Conservation (phyloP, 2,888 invertebrate genomes). For the Amblyjoppa fuscipennis region DNA sequence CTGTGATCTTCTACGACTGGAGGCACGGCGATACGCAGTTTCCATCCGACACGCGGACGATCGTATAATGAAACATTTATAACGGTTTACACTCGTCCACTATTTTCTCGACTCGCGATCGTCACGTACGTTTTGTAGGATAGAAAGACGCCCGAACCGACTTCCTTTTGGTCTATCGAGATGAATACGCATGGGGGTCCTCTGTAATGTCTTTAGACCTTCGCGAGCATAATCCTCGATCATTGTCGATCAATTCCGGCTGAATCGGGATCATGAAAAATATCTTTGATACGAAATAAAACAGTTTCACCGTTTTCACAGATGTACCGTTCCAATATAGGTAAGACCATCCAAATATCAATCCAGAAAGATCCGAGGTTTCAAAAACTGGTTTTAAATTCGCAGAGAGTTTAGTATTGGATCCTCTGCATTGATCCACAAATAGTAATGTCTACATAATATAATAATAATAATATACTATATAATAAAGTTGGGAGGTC, state of each 20-base stretch:
- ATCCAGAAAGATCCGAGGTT: background rate
- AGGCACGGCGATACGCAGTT: constrained; percentile 32
- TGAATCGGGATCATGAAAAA: constrained; percentile 13
- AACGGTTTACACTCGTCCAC: constrained; percentile 27
- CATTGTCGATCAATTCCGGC: constrained; percentile 47
- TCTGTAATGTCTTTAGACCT: constrained; percentile 39
- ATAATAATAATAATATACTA: background rate
- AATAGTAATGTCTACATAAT: background rate
- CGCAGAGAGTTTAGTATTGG: background rate
- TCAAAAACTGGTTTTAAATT: background rate
- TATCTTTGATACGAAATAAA: background rate
- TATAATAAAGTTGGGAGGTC: no score
- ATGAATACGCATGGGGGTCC: constrained; percentile 58
- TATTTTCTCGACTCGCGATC: constrained; percentile 42
- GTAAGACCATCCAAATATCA: background rate
- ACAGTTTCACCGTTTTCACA: background rate
- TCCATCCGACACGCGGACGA: constrained; percentile 24
- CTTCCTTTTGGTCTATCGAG: constrained; percentile 34
- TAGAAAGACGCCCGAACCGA: constrained; percentile 29
- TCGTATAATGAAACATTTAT: constrained; percentile 53
- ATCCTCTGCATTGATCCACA: background rate
- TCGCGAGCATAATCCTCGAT: constrained; percentile 47
- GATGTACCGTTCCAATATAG: background rate
- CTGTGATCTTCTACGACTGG: constrained; percentile 43
- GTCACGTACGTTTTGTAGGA: constrained; percentile 11